Conservation (phyloP, 2,888 invertebrate species). For the Crocallis elinguaria region DNA sequence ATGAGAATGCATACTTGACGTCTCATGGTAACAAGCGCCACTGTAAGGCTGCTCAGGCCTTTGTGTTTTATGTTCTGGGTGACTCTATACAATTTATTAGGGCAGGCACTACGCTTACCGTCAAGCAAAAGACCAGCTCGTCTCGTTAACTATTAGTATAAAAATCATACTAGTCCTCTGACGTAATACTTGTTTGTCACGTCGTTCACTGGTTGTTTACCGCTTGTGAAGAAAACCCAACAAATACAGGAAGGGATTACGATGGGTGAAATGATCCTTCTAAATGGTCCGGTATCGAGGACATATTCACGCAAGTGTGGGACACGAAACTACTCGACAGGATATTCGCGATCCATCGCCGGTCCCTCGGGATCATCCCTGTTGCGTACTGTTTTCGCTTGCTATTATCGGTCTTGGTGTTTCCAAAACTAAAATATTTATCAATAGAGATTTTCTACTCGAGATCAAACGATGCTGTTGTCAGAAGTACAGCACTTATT, state of each 20-base stretch:
- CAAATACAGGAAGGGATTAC: constrained; percentile 4
- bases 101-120: too few relatives aligned
- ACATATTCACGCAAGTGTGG: constrained; percentile 56
- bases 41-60: too few relatives aligned
- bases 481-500: too few relatives aligned
- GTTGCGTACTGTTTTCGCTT: constrained; percentile 14
- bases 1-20: too few relatives aligned
- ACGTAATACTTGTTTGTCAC: too few relatives aligned
- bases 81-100: too few relatives aligned
- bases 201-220: constrained; percentile 2
- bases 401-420: not conserved
- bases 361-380: constrained; percentile 14
- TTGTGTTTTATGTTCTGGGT: too few relatives aligned
- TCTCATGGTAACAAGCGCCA: too few relatives aligned
- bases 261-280: constrained; percentile 8
- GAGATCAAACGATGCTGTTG: not conserved
- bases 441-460: not conserved
- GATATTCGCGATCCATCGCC: constrained; percentile 28
- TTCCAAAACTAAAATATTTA: not conserved
- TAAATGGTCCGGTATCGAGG: constrained; percentile 40
- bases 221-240: not conserved
- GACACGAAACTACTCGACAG: constrained; percentile 63
- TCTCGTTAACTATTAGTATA: too few relatives aligned
- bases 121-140: too few relatives aligned
- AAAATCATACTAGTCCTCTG: too few relatives aligned